Evolutionary conservation across 2,888 invertebrate species (phyloP).

Genomic region (Ditula angustiorana): DNA sequence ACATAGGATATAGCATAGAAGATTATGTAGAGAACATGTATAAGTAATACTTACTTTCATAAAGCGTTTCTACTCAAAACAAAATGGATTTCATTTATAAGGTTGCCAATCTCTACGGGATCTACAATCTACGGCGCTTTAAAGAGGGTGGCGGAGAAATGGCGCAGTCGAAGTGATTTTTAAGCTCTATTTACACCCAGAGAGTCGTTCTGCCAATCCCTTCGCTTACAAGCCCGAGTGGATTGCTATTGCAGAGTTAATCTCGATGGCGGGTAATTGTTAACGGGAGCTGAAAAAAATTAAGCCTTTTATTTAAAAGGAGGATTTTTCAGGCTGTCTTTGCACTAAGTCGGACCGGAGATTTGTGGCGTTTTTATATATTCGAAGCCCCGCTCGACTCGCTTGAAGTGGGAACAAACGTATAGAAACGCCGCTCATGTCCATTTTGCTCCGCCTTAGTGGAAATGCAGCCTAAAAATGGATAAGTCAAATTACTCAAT

Average conservation of each 20-base stretch:
- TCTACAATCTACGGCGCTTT: constrained; percentile 51
- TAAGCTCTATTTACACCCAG: constrained; percentile 68
- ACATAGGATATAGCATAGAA: no score
- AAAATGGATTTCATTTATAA: constrained; percentile 29
- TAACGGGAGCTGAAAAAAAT: constrained; percentile 19
- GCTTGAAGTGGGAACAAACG: no score
- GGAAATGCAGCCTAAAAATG: no score
- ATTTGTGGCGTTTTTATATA: no score
- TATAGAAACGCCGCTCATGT: no score
- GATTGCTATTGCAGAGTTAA: constrained; percentile 37
- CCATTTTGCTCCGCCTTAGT: no score
- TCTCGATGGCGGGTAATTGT: constrained; percentile 33
- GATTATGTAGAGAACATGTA: no score
- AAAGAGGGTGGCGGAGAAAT: constrained; percentile 54
- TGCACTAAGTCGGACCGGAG: no score
- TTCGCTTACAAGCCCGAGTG: constrained; percentile 32
- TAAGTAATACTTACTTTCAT: neutral
- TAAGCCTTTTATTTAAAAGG: constrained; percentile 1
- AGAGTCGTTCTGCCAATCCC: constrained; percentile 59
- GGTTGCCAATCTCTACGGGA: constrained; percentile 49
- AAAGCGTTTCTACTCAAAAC: constrained; percentile 7
- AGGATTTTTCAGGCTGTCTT: no score
- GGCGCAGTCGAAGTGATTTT: constrained; percentile 66
- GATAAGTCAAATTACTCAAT: no score
- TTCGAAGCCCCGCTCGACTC: no score